Conservation (phyloP, 1,140 invertebrate genomes). For the Drosophila neocordata region DNA sequence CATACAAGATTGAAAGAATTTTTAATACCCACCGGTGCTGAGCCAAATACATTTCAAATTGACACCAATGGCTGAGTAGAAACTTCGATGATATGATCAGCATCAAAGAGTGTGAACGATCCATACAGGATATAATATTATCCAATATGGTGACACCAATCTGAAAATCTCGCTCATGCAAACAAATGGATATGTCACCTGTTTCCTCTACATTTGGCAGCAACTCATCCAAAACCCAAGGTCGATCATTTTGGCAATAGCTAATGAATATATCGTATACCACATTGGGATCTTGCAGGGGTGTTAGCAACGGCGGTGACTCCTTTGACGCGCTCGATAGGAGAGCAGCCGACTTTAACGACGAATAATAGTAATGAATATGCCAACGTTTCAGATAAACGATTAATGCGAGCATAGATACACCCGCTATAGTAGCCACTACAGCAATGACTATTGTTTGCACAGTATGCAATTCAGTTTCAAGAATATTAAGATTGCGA, state of each 20-base stretch:
- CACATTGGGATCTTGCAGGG: constrained; percentile 52
- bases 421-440: constrained; percentile 61
- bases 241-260: constrained; percentile 85
- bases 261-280: constrained; percentile 86
- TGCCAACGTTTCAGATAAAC: constrained; percentile 83
- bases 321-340: constrained; percentile 69
- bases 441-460: constrained; percentile 50
- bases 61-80: constrained; percentile 86
- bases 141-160: constrained; percentile 86
- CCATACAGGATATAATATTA: constrained; percentile 87
- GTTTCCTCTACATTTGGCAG: constrained; percentile 85
- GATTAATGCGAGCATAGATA: constrained; percentile 68
- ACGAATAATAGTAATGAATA: constrained; percentile 85
- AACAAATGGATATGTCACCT: constrained; percentile 84
- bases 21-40: constrained; percentile 84
- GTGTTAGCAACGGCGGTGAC: constrained; percentile 41
- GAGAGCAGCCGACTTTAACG: constrained; percentile 83
- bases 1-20: background rate
- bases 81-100: constrained; percentile 85
- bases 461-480: constrained; percentile 40
- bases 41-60: constrained; percentile 87
- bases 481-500: constrained; percentile 24
- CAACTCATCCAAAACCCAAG: constrained; percentile 85
- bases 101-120: constrained; percentile 85
- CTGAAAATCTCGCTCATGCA: constrained; percentile 87